Percentiles rank a stretch among this genome's conserved stretches.
Conservation (phyloP, 2,113 vertebrate species). For the Lampris incognitus region DNA sequence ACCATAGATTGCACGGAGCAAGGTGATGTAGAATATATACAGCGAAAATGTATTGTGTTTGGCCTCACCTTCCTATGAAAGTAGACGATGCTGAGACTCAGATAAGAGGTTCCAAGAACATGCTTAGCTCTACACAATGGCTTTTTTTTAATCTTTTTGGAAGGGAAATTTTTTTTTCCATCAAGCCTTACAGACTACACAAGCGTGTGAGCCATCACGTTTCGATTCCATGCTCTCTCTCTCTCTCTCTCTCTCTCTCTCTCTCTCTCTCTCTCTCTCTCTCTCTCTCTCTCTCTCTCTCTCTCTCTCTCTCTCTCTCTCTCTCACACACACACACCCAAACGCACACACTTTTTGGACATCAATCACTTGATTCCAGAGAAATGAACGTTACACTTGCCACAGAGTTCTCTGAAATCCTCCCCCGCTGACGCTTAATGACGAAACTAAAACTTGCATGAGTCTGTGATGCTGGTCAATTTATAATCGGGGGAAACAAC, state of each 20-base stretch:
- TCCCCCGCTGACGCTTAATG: conserved; percentile 77
- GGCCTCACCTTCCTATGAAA: conserved; percentile 30
- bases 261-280: no score
- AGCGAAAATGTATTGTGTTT: conserved; percentile 4
- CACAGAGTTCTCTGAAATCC: conserved; percentile 71
- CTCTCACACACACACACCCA: background rate
- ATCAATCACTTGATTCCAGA: conserved; percentile 63
- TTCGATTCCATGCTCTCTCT: background rate
- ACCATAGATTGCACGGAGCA: no score
- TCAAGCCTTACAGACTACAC: background rate
- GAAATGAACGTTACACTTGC: conserved; percentile 45
- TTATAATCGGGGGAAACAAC: conserved; percentile 51
- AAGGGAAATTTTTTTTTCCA: conserved; percentile 3
- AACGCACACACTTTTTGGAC: background rate
- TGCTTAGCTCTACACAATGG: background rate
- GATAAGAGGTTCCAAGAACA: conserved; percentile 59
- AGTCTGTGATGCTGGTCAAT: conserved; percentile 47
- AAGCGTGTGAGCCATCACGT: no score
- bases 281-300: background rate
- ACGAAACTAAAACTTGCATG: conserved; percentile 55
- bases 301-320: background rate
- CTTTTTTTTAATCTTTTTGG: conserved; percentile 28
- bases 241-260: background rate
- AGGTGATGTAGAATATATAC: no score
- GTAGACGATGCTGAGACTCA: conserved; percentile 45